These are phyloP conservation scores for Thereva nobilitata DNA, from an alignment of 2,888 invertebrate species.

Conservation along the genomic window DNA sequence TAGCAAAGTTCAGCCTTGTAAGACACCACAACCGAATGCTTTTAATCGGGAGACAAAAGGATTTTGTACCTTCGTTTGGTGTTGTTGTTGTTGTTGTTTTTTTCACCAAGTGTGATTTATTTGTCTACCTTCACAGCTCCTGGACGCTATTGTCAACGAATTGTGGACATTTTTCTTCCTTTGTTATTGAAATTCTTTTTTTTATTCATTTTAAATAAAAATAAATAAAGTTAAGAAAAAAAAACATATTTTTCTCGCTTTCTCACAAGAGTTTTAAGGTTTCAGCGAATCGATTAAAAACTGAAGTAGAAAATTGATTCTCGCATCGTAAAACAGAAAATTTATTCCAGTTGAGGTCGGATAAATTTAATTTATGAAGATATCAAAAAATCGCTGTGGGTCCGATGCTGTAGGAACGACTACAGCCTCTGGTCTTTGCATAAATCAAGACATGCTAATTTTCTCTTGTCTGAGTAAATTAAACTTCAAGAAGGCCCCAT, in stretches of 20 bases:
- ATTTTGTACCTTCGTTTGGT: background rate
- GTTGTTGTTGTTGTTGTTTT: too few relatives aligned
- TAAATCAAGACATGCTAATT: slow-evolving; percentile 27
- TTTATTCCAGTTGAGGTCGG: slow-evolving; percentile 14
- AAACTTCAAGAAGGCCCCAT: slow-evolving; percentile 4
- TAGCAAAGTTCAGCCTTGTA: slow-evolving; percentile 24
- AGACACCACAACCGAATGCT: slow-evolving; percentile 11
- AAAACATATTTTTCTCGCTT: too few relatives aligned
- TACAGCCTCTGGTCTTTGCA: background rate
- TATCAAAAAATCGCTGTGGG: slow-evolving; percentile 15
- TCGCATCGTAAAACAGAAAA: background rate
- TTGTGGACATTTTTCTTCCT: slow-evolving; percentile 23
- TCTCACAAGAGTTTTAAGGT: too few relatives aligned
- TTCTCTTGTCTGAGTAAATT: slow-evolving; percentile 30
- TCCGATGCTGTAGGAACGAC: slow-evolving; percentile 4
- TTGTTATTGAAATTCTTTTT: slow-evolving; percentile 1
- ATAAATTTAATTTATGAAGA: slow-evolving; percentile 33
- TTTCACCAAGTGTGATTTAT: slow-evolving; percentile 29
- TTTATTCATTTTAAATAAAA: slow-evolving; percentile 11
- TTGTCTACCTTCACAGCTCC: slow-evolving; percentile 28
- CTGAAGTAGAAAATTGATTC: slow-evolving; percentile 9
- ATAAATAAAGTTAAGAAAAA: too few relatives aligned
- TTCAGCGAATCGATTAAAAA: slow-evolving; percentile 2
- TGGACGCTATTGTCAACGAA: slow-evolving; percentile 25
- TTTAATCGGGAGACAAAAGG: slow-evolving; percentile 22